Conservation (phyloP, 2,888 invertebrate genomes). For the Petrolisthes cinctipes region DNA sequence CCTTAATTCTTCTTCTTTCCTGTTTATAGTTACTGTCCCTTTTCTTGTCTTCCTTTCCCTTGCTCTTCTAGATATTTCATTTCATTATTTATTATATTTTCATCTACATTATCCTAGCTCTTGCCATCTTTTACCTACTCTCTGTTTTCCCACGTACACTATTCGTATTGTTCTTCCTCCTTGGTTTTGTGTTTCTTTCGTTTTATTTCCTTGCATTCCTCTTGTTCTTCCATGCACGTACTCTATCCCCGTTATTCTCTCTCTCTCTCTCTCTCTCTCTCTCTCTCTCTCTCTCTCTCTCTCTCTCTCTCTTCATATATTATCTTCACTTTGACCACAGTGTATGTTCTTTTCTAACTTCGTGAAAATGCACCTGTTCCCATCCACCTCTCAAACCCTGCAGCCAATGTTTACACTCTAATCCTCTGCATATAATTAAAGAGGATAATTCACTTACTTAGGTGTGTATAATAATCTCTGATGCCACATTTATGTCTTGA, state of each 20-base stretch:
- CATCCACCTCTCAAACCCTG: too few species aligned
- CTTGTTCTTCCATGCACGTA: not conserved
- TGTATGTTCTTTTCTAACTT: not conserved
- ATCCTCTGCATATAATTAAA: too few species aligned
- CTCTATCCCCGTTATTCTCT: conserved; percentile 1
- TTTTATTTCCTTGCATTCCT: not conserved
- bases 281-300: conserved; percentile 32
- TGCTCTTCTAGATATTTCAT: not conserved
- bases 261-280: conserved; percentile 36
- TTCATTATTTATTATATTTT: not conserved
- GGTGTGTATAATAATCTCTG: too few species aligned
- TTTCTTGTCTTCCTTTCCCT: not conserved
- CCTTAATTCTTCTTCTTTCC: too few species aligned
- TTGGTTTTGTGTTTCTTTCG: not conserved
- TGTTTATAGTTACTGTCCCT: too few species aligned
- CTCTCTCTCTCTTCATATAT: not conserved
- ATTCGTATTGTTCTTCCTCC: not conserved
- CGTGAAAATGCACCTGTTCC: too few species aligned
- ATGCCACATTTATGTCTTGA: too few species aligned
- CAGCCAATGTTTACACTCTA: too few species aligned
- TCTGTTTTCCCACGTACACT: not conserved
- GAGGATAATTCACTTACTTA: too few species aligned
- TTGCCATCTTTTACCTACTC: not conserved
- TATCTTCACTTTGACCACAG: not conserved
- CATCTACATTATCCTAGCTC: conserved; percentile 8